Conservation (phyloP, 2,113 vertebrate species). For the Centrocercus urophasianus region DNA sequence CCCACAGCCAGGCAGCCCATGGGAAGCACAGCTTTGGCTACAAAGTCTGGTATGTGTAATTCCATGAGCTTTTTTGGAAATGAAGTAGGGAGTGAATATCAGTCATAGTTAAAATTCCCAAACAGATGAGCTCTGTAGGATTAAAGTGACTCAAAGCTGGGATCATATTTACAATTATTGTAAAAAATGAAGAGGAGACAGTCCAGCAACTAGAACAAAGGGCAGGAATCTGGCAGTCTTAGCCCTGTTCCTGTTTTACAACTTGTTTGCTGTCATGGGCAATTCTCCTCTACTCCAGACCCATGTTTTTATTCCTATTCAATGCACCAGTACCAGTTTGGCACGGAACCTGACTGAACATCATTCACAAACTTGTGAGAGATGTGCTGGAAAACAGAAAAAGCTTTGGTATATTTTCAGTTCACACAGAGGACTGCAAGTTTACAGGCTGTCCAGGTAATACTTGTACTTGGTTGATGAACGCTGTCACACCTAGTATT, state of each 20-base stretch:
- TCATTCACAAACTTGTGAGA: accelerated
- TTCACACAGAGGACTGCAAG: not conserved
- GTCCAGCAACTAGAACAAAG: not conserved
- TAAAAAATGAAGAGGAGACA: not conserved
- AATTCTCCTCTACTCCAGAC: not conserved
- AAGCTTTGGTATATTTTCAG: not conserved
- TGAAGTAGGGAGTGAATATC: conserved; percentile 1
- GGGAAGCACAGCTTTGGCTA: not conserved
- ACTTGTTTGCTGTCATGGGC: not conserved
- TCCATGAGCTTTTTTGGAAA: conserved; percentile 56
- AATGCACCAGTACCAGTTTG: not conserved
- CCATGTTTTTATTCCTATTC: not conserved
- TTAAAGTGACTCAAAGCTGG: not conserved
- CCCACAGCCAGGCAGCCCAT: not conserved
- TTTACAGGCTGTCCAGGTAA: not conserved
- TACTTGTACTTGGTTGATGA: not conserved
- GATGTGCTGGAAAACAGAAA: not conserved
- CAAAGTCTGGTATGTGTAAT: conserved; percentile 41
- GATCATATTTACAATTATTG: not conserved
- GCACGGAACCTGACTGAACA: not conserved
- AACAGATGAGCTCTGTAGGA: conserved; percentile 26
- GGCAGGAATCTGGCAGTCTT: not conserved
- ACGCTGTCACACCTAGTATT: not conserved
- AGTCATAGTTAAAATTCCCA: conserved; percentile 53
- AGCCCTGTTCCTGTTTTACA: not conserved